Base-by-base conservation (phyloP, 2,113 vertebrate genomes). In the Ceyx cyanopectus region DNA sequence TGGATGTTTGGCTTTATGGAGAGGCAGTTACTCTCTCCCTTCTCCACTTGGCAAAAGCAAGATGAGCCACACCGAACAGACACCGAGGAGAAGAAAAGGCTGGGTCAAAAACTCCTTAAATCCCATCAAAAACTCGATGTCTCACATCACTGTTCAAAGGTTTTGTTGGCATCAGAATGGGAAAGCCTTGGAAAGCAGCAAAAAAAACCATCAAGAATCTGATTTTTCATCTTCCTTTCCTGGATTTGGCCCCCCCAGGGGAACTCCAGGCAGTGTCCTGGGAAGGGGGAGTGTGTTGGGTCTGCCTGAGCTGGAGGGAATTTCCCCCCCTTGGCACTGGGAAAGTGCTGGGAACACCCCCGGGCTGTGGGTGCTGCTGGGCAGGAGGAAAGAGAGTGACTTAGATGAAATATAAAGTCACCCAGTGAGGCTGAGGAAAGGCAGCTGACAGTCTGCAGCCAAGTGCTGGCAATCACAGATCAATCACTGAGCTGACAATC, bases 391-490 rank as follows among this genome's bases (percentile, higher is more conserved):
- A 61, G 29, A 89, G 69, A 69, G 30, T 45, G 9, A 18, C 13
- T 84, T 51, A 30, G 0, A 15, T 62, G 78, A 82, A 82, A 69
- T 78, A 45, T 21, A 69, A 81, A 84, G n/a, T 95, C 34, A 51
- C 41, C 74, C 74, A 48, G 41, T 72, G 85, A 97, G 68, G 65
- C 90, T 94, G 92, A 92, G 95, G 93, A 97, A 98, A 97, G 96
- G 95, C 72, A 22, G 85, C 32, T 96, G 96, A 96, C 94, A 91
- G 86, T 95, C 96, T 94, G 81, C 80, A 30, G 96, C 90, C 96
- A 93, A 95, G 87, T 83, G 37, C 65, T 54, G 40, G 86, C 98
- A 98, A 98, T 98, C 98, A 94, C 84, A 93, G 96, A 90, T 98
- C 98, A 98, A 96, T 37, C 37, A 37, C 37, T 37, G 37, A 37